Base-by-base conservation (phyloP, 2,888 invertebrate species). In the Campoplex capitator region DNA sequence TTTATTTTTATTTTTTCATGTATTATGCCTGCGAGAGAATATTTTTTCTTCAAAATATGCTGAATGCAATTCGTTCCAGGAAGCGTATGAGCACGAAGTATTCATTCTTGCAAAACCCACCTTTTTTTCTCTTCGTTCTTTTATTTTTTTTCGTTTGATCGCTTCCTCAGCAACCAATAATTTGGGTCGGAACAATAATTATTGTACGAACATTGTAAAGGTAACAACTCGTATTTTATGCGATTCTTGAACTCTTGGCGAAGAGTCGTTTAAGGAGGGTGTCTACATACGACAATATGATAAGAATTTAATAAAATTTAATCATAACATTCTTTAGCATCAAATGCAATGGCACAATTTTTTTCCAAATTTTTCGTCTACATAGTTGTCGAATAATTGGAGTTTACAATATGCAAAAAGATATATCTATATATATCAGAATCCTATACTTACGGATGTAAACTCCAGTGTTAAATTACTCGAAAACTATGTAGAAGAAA, bases 21-120 rank as follows among this genome's bases (percentile, higher is more conserved):
- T 38, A n/a, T 68, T 42, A 68, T 68, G 23, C 18, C 32, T 51
- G 18, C 73, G 35, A n/a, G n/a, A n/a, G 51, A 35, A 32, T 38
- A 16, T 8, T 23, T 56, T 45, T 56, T 32, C 16, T 79, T n/a
- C 18, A 51, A 51, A 67, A 13, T 51, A 67, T 35, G 4, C 56
- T 9, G 13, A 38, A 73, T 42, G 23, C 7, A 79, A 84, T 74
- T 83, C 67, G 3, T 62, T 75, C 16, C 80, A 76, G 80, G 76
- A 80, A 77, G 45, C 54, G 28, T 23, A 71, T 6, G 38, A 32
- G 16, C 48, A 48, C 48, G 16, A 13, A 48, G 48, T 16, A 48
- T 48, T 58, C 8, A 28, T 13, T 58, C 9, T 79, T 70, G 23
- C 16, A 45, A n/a, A 45, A 9, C 32, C 3, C 32, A 65, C n/a